phyloP scores from a whole-genome alignment of 2,888 invertebrate genomes.

The Lepetodrilus schrolli region DNA sequence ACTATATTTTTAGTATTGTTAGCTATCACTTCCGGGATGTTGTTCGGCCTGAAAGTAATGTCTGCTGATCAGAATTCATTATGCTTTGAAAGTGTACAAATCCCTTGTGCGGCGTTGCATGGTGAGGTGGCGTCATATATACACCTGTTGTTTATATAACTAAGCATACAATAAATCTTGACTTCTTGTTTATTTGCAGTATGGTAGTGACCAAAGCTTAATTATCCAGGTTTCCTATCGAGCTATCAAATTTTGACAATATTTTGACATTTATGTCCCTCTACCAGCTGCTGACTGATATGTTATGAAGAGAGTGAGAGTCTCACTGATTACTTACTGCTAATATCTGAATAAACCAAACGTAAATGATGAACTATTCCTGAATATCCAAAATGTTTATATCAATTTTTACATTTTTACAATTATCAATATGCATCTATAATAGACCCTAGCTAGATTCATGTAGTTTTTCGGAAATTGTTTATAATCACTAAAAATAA shows the following conservation, averaged over 20 bases:
- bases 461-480: no score
- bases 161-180: background rate
- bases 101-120: background rate
- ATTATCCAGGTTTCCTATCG: background rate
- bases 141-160: background rate
- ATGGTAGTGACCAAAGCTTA: background rate
- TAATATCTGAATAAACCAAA: no score
- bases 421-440: no score
- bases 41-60: background rate
- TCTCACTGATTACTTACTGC: no score
- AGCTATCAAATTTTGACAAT: background rate
- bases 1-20: background rate
- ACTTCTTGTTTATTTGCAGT: background rate
- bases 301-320: no score
- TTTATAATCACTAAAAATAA: no score
- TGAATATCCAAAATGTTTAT: no score
- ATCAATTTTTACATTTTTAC: no score
- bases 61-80: constrained; percentile 20
- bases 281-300: no score
- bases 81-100: background rate
- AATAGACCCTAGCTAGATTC: no score
- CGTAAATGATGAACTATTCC: no score
- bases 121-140: background rate
- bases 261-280: no score
- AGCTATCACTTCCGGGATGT: constrained; percentile 15